Evolutionary conservation across 1,140 invertebrate genomes (phyloP).

Genomic region (Magallana ariakensis): DNA sequence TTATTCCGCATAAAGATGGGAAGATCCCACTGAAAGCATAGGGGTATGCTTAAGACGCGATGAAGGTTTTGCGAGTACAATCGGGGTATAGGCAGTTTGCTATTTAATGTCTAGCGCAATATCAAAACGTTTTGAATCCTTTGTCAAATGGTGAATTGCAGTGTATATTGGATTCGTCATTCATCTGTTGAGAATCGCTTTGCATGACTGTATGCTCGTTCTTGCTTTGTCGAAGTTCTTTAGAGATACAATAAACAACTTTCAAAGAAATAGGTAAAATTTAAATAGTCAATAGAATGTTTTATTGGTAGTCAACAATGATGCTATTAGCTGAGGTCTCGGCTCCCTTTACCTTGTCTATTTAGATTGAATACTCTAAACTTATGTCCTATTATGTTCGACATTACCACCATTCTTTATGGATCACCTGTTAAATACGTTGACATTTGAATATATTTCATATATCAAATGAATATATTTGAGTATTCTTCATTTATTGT

Average conservation of each 20-base stretch:
- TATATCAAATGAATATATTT: neutral
- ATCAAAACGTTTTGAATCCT: slow-evolving; percentile 17
- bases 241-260: neutral
- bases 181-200: neutral
- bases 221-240: neutral
- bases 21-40: neutral
- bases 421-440: neutral
- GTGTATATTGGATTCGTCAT: neutral
- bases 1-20: neutral
- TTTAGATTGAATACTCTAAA: neutral
- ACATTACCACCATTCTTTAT: neutral
- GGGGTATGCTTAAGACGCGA: neutral
- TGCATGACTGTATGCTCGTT: neutral
- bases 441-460: neutral
- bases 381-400: neutral
- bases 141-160: neutral
- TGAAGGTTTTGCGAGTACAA: neutral
- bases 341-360: neutral
- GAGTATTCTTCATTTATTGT: neutral
- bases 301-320: slow-evolving; percentile 25
- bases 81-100: neutral
- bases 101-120: neutral
- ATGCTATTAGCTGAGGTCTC: neutral
- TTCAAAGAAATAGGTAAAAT: neutral
- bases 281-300: slow-evolving; percentile 3